Conservation (phyloP, 2,888 invertebrate genomes). For the Neoitamus cyanurus region DNA sequence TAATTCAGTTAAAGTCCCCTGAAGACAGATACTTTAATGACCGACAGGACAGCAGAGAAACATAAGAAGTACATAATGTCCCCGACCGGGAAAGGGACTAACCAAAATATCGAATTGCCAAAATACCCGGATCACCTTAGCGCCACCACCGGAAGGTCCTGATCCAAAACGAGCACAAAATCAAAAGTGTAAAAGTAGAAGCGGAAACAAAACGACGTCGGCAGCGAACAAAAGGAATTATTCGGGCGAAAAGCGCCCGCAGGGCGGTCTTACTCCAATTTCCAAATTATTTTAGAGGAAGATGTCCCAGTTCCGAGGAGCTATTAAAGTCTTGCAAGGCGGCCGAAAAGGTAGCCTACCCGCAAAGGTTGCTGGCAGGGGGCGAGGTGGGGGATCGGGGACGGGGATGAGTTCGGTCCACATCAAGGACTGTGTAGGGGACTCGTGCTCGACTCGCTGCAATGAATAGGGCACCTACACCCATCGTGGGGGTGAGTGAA, state of each 20-base stretch:
- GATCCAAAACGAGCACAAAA: background rate
- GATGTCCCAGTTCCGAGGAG: constrained; percentile 3
- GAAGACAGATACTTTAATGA: background rate
- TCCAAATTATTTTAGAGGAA: constrained; percentile 8
- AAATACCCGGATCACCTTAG: background rate
- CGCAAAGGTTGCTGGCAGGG: background rate
- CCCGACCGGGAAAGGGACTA: background rate
- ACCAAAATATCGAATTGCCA: background rate
- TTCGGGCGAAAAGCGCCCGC: background rate
- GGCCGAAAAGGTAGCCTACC: background rate
- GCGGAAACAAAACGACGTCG: background rate
- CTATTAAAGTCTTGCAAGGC: background rate
- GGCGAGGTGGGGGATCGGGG: background rate
- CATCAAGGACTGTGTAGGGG: no score
- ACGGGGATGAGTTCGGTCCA: background rate
- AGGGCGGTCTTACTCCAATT: constrained; percentile 16
- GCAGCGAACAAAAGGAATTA: background rate
- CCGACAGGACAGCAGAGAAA: background rate
- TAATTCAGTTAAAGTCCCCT: background rate
- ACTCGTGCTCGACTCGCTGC: background rate
- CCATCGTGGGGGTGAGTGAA: background rate
- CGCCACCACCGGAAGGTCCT: background rate
- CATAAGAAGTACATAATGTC: background rate
- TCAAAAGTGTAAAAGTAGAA: constrained; percentile 12
- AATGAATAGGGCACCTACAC: background rate